phyloP scores from a whole-genome alignment of 2,888 invertebrate species.

The Drosophila diplacantha region DNA sequence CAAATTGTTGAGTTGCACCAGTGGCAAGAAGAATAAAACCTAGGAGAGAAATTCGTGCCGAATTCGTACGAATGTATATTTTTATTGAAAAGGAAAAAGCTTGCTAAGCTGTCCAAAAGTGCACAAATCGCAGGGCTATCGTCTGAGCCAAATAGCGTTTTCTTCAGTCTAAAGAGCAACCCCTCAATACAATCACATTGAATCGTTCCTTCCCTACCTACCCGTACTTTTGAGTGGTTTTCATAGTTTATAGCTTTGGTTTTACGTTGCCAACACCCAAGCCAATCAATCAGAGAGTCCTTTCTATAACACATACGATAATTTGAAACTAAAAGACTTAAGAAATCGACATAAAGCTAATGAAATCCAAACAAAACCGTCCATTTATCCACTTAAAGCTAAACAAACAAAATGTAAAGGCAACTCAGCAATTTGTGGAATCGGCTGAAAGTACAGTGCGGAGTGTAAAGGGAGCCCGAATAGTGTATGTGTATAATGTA shows the following conservation, averaged over 20 bases:
- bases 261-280: conserved; percentile 15
- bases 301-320: conserved; percentile 46
- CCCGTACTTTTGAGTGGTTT: conserved; percentile 29
- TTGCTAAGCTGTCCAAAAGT: conserved; percentile 48
- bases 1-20: conserved; percentile 57
- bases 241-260: conserved; percentile 18
- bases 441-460: conserved; percentile 13
- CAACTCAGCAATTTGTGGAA: conserved; percentile 58
- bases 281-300: conserved; percentile 21
- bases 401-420: conserved; percentile 39
- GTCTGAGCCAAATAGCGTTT: conserved; percentile 10
- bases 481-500: conserved; percentile 41
- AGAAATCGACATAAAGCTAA: conserved; percentile 50
- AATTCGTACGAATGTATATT: conserved; percentile 41
- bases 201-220: conserved; percentile 21
- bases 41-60: conserved; percentile 34
- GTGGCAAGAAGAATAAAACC: conserved; percentile 17
- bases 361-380: conserved; percentile 55
- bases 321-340: conserved; percentile 63
- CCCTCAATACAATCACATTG: conserved; percentile 35
- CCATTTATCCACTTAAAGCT: conserved; percentile 62
- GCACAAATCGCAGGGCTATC: conserved; percentile 44
- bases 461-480: conserved; percentile 33
- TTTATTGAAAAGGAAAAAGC: conserved; percentile 29
- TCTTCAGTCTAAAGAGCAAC: conserved; percentile 29